A percentile compares a stretch with the other conserved stretches of the same genome.
Evolutionary conservation across 1,140 invertebrate genomes (phyloP).

Genomic region (Atta texana): DNA sequence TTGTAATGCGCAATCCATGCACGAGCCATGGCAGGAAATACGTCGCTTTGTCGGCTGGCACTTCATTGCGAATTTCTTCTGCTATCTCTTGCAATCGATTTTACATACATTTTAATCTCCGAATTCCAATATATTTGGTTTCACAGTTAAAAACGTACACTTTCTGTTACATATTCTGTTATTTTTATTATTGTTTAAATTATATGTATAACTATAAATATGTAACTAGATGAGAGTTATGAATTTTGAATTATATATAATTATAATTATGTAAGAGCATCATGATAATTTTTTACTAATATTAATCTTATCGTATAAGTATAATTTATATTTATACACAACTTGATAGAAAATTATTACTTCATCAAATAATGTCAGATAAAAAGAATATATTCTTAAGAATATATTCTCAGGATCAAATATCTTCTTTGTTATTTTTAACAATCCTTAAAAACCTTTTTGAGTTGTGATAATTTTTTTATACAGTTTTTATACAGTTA

Average conservation of each 20-base stretch:
- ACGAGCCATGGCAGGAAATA: constrained; percentile 28
- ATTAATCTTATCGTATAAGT: neutral
- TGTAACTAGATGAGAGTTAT: no score
- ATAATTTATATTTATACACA: no score
- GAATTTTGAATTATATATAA: no score
- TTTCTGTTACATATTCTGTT: neutral
- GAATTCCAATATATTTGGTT: constrained; percentile 12
- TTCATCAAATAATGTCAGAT: no score
- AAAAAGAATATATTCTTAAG: no score
- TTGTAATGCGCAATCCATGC: constrained; percentile 53
- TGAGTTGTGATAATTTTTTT: no score
- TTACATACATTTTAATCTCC: constrained; percentile 50
- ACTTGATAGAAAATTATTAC: no score
- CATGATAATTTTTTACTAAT: neutral
- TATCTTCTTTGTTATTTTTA: no score
- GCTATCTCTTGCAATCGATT: constrained; percentile 7
- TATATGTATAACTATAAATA: neutral
- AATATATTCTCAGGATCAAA: no score
- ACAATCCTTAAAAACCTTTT: no score
- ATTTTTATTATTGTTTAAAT: constrained; percentile 4
- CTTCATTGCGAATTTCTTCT: constrained; percentile 34
- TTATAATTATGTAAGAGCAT: neutral
- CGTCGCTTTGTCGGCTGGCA: constrained; percentile 7
- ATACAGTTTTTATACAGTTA: no score
- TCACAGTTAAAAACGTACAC: neutral